Conservation (phyloP, 2,113 vertebrate genomes). For the Eupsittula cactorum region DNA sequence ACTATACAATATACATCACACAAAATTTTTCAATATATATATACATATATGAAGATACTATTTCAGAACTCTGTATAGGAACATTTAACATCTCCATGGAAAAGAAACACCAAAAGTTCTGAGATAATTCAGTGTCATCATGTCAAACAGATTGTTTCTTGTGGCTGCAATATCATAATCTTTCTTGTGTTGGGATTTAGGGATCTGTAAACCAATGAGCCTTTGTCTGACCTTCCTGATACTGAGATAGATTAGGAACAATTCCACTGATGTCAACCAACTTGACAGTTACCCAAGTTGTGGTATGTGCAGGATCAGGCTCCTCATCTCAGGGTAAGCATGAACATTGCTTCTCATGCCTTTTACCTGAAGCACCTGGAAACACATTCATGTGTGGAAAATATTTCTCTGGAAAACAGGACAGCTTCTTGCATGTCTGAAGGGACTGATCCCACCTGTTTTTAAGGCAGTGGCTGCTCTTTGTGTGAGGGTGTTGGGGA, state of each 20-base stretch:
- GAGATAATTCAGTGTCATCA: background rate
- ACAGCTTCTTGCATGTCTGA: background rate
- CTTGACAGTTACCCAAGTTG: background rate
- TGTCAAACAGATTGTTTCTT: background rate
- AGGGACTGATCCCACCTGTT: background rate
- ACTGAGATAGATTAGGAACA: background rate
- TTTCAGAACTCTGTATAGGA: background rate
- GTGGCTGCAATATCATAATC: background rate
- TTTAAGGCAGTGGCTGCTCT: background rate
- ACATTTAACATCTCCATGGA: background rate
- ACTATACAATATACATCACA: background rate
- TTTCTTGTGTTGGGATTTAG: background rate
- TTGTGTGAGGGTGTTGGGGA: background rate
- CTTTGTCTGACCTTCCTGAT: background rate
- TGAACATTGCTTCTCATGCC: background rate
- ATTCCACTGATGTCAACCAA: background rate
- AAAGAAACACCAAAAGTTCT: background rate
- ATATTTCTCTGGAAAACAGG: background rate
- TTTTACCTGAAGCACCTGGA: background rate
- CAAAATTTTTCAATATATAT: fast-evolving
- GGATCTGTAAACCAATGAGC: background rate
- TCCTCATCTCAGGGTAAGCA: background rate
- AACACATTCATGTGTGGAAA: background rate
- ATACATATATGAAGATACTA: background rate
- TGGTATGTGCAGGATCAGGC: background rate